phyloP scores from a whole-genome alignment of 2,113 vertebrate genomes.

The Astatotilapia flaviijosephi region DNA sequence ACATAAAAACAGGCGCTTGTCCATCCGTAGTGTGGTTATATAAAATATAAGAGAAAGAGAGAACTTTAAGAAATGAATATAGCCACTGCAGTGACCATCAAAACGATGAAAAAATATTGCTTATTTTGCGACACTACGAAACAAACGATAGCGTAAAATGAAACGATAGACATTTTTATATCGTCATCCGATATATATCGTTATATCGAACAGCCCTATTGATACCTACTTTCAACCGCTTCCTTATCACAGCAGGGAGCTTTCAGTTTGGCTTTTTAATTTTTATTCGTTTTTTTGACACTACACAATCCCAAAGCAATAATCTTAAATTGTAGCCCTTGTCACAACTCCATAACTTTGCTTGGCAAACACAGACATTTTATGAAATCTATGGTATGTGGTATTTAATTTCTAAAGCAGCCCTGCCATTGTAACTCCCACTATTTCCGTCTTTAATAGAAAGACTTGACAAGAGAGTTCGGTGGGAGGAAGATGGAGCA shows the following conservation, averaged over 20 bases:
- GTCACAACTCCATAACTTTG: not conserved
- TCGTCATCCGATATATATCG: not conserved
- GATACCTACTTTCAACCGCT: not conserved
- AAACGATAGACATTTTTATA: not conserved
- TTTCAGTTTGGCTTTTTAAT: not conserved
- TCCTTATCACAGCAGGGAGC: not conserved
- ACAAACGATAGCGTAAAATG: not conserved
- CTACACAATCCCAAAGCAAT: not conserved
- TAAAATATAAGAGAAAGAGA: not conserved
- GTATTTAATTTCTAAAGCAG: conserved; percentile 15
- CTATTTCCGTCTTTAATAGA: conserved; percentile 4
- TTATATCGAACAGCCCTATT: not conserved
- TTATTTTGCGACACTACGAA: not conserved
- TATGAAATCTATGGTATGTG: not conserved
- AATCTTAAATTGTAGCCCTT: not conserved
- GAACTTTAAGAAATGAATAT: not conserved
- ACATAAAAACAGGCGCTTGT: not conserved
- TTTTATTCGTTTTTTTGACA: not conserved
- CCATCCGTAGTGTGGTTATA: not conserved
- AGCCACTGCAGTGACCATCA: not conserved
- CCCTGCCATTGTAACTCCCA: not conserved
- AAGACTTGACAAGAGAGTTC: not conserved
- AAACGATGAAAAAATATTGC: not conserved
- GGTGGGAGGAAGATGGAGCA: not conserved
- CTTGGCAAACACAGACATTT: not conserved